phyloP scores from a whole-genome alignment of 2,797 vertebrate species.

The Phoebastria nigripes region DNA sequence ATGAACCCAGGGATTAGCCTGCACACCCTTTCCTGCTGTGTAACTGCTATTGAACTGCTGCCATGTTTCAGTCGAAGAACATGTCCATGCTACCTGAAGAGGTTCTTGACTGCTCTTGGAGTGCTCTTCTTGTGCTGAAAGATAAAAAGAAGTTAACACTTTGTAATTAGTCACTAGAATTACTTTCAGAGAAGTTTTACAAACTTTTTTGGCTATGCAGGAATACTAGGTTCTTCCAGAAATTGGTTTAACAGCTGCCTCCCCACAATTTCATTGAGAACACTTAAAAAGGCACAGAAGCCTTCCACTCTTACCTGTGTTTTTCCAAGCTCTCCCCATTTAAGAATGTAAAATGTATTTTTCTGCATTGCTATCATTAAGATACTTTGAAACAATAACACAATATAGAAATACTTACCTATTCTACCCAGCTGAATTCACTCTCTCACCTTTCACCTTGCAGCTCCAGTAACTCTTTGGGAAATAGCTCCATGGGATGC shows the following conservation, averaged over 20 bases:
- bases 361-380: neutral
- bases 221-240: neutral
- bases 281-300: neutral
- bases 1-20: neutral
- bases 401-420: accelerated
- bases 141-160: neutral
- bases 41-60: neutral
- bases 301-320: neutral
- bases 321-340: neutral
- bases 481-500: neutral
- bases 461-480: neutral
- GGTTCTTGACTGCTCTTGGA: neutral
- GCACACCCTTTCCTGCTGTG: neutral
- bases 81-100: neutral
- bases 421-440: neutral
- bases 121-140: neutral
- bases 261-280: neutral
- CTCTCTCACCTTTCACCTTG: neutral
- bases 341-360: neutral
- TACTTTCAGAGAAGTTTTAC: neutral
- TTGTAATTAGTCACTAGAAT: neutral
- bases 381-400: neutral
- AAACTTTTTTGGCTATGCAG: neutral
- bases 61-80: neutral
- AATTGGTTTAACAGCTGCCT: neutral